phyloP scores from a whole-genome alignment of 2,113 vertebrate genomes.

The Silurus glanis region DNA sequence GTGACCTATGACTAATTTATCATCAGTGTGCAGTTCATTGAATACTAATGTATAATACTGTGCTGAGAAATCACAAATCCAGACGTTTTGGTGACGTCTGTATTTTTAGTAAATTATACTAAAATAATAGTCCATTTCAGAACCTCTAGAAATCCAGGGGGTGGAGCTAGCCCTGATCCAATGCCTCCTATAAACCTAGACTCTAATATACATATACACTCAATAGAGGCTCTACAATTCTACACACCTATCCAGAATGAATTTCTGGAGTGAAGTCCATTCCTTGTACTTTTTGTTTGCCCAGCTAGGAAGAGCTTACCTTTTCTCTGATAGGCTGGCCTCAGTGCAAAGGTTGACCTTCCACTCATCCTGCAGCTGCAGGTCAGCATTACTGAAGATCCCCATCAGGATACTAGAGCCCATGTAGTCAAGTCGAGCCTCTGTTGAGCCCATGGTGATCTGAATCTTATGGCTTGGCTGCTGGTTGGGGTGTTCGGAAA shows the following conservation, averaged over 20 bases:
- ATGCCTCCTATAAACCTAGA: not conserved
- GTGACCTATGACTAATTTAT: not conserved
- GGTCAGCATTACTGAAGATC: slow-evolving; percentile 96
- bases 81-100: not conserved
- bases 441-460: slow-evolving; percentile 98
- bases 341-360: slow-evolving; percentile 94
- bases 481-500: slow-evolving; percentile 97
- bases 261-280: not conserved
- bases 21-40: not conserved
- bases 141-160: too few species aligned
- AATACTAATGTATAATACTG: not conserved
- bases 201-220: not conserved
- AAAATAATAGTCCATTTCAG: too few species aligned
- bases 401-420: slow-evolving; percentile 99
- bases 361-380: slow-evolving; percentile 97
- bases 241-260: not conserved
- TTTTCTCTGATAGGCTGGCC: slow-evolving; percentile 91
- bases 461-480: slow-evolving; percentile 98
- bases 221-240: not conserved
- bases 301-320: slow-evolving; percentile 67
- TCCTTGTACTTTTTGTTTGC: not conserved
- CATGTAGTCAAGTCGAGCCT: slow-evolving; percentile 98
- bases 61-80: too few species aligned
- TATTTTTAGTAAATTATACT: not conserved
- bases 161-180: not conserved